Conservation (phyloP, 1,140 invertebrate genomes). For the Helicoverpa armigera region DNA sequence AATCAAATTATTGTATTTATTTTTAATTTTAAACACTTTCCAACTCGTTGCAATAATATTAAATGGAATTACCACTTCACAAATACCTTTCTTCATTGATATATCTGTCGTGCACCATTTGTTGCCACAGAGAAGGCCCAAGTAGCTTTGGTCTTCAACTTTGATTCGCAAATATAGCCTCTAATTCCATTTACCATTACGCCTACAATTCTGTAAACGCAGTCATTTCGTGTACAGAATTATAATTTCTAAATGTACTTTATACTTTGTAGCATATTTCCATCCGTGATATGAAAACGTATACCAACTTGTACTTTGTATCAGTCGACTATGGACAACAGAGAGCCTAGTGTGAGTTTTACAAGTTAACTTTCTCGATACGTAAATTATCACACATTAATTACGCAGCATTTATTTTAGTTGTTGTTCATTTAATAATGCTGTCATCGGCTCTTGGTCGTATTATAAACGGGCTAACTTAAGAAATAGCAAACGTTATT, state of each 20-base stretch:
- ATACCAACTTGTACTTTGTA: slow-evolving; percentile 66
- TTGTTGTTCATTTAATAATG: too few relatives aligned
- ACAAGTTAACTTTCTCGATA: too few relatives aligned
- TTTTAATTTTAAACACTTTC: slow-evolving; percentile 5
- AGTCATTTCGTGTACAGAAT: slow-evolving; percentile 38
- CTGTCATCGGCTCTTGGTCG: too few relatives aligned
- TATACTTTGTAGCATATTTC: slow-evolving; percentile 3
- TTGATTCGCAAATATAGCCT: not conserved
- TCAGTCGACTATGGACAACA: slow-evolving; percentile 50
- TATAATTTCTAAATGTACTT: not conserved
- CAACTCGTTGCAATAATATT: slow-evolving; percentile 15
- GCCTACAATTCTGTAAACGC: not conserved
- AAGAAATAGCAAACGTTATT: too few relatives aligned
- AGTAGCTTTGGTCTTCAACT: not conserved
- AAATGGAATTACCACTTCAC: slow-evolving; percentile 11
- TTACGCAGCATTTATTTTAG: too few relatives aligned
- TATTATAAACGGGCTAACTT: too few relatives aligned
- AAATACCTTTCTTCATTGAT: too few relatives aligned
- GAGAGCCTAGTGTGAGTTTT: too few relatives aligned
- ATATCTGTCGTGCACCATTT: too few relatives aligned
- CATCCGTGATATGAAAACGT: slow-evolving; percentile 68
- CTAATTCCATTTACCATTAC: slow-evolving; percentile 22
- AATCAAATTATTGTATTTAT: slow-evolving; percentile 16
- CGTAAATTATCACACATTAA: too few relatives aligned
- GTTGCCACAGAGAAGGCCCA: too few relatives aligned